Evolutionary conservation across 1,140 invertebrate species (phyloP), one percentile per base, ranked within the genome.

Genomic region (Pollicipes pollicipes): DNA sequence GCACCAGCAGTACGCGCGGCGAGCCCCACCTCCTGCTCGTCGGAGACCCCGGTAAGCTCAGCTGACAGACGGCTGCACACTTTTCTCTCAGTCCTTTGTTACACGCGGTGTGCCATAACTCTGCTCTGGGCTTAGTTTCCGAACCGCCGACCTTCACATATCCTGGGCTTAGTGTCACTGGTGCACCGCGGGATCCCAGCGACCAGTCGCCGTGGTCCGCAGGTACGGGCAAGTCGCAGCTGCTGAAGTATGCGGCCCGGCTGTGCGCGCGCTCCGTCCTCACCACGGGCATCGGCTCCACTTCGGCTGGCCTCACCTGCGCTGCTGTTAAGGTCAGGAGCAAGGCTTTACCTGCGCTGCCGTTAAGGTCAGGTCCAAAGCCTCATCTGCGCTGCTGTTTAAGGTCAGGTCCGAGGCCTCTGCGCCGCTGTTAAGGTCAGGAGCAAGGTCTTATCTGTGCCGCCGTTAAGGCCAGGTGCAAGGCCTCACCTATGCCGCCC

Each of bases 281-380:
- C 69, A 95, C 92, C 3, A 93, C 91, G 26, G 93, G 92, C 6
- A 82, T 84, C 71, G 92, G 92, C 17, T 90, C 89, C 69, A 93
- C 92, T 2, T 85, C 86, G 72, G 93, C 93, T 74, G 93, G 93
- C 10, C 84, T 96, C 27, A 96, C 93, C 27, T 92, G 92, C 68
- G 85, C 90, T 70, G 91, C 91, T 66, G 83, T 92, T 13, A 89
- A 86, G 83, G 89, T 89, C 78, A 75, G 78, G 76, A 66, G 70
- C 37, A 66, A 58, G 35, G 35, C 6, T 35, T 17, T 35, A 17
- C 17, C 6, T 6, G 6, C 35, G 35, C 35, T 35, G 6, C 17
- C 35, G 17, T 8, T 17, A 35, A 35, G 6, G 6, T 6, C 17
- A 8, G 6, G 6, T 35, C 35, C 35, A 17, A 6, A 35, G 6